Base-by-base conservation (phyloP, 2,888 invertebrate species). In the Cephus pulcher region DNA sequence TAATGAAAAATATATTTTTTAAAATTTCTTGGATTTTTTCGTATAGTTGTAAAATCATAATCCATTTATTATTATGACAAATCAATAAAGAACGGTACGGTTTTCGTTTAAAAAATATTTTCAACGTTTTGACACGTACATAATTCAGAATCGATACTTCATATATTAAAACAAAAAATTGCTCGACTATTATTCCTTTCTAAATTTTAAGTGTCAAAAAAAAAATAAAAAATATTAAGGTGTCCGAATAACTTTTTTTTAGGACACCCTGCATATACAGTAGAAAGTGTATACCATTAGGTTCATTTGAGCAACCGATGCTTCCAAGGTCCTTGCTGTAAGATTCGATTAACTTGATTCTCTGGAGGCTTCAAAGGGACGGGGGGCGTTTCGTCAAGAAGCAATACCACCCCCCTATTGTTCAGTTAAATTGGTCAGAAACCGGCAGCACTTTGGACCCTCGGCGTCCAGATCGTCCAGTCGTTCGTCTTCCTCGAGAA, bases 1-100 rank as follows among this genome's bases (percentile, higher is more conserved):
- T 4, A 1, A 12, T 37, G 37, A 37, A 37, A 37, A 12, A 37
- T 4, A 4, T 12, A 12, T 12, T 37, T 37, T 37, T 37, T 37
- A 1, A 0, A 15, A 40, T 40, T 15, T 1, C 2, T 4, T 15
- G 1, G 0, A 1, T 4, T 40, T 23, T 15, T 56, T 56, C 0
- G 1, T 40, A 40, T 4, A 15, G 15, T 4, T 15, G 15, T 56
- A 56, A 23, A 56, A 56, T 15, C 23, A 9, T 2, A 9, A 23
- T 56, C 23, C 23, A 56, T 56, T 40, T 56, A 56, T 23, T 23
- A 40, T 40, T 23, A 40, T 1, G 4, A 15, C 15, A 15, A 40
- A 40, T 15, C 4, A 1, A 15, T 0, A 4, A 15, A 15, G 12
- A 12, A 37, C 0, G 37, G 15, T 40, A 15, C 4, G 15, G 15